Percentiles rank a stretch among this genome's conserved stretches.
Conservation (phyloP, 1,140 invertebrate genomes). For the Holotrichia oblita region DNA sequence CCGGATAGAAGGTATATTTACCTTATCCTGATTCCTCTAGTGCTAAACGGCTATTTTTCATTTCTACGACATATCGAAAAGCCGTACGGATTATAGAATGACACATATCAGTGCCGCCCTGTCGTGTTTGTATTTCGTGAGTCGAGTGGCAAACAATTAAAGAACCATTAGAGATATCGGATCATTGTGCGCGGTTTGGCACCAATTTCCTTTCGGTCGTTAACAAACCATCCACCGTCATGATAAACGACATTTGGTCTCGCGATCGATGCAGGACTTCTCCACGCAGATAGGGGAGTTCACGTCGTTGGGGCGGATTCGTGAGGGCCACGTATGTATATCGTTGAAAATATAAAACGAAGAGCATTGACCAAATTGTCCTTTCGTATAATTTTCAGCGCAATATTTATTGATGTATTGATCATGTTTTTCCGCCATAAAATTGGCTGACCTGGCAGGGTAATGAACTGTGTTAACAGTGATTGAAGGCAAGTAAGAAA, state of each 20-base stretch:
- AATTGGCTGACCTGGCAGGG: neutral
- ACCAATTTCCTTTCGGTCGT: constrained; percentile 6
- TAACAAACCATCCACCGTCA: neutral
- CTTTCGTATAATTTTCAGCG: neutral
- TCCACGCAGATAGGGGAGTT: constrained; percentile 42
- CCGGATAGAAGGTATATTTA: no score
- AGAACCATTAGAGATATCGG: neutral
- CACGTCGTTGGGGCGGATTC: neutral
- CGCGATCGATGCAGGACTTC: constrained; percentile 44
- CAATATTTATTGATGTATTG: neutral
- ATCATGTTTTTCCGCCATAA: neutral
- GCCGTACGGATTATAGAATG: neutral
- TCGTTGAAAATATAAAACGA: neutral
- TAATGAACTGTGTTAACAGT: neutral
- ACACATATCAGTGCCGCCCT: neutral
- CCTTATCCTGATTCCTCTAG: no score
- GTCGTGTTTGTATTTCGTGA: neutral
- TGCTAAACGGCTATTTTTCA: neutral
- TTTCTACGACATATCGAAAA: neutral
- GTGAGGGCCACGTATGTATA: neutral
- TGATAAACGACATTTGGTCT: constrained; percentile 13
- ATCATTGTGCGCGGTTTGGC: neutral
- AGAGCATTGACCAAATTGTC: neutral
- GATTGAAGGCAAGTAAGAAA: neutral
- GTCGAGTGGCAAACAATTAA: neutral